Evolutionary conservation across 2,888 invertebrate genomes (phyloP).

Genomic region (Aphodius sticticus): DNA sequence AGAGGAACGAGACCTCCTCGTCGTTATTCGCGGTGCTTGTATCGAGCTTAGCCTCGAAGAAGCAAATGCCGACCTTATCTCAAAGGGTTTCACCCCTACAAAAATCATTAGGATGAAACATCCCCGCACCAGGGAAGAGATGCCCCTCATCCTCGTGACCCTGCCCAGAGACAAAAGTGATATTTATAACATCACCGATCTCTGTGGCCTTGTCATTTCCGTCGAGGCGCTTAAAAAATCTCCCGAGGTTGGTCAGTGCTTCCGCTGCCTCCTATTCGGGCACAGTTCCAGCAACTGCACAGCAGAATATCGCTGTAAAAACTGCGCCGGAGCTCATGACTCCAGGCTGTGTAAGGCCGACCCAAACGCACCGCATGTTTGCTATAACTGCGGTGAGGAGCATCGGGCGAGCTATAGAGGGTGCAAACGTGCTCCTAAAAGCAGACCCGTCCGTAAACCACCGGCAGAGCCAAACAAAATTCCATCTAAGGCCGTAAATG

Average conservation of each 20-base stretch:
- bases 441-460: background rate
- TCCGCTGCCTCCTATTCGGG: background rate
- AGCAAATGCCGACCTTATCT: background rate
- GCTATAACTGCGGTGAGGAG: background rate
- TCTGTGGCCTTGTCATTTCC: background rate
- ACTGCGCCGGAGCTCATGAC: background rate
- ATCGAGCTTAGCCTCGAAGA: background rate
- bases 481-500: background rate
- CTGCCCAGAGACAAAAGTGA: background rate
- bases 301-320: background rate
- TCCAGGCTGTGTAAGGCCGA: background rate
- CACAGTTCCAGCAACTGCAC: background rate
- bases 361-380: background rate
- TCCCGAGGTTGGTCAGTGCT: background rate
- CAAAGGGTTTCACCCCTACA: background rate
- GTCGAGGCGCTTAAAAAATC: background rate
- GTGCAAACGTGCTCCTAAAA: background rate
- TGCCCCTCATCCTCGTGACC: background rate
- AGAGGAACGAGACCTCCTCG: background rate
- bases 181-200: background rate
- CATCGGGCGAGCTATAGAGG: background rate
- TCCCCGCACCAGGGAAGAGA: background rate
- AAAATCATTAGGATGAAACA: no score
- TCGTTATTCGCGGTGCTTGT: background rate
- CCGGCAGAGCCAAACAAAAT: background rate